Base-by-base conservation (phyloP, 23 tunicate species). In the Halocynthia roretzi region DNA sequence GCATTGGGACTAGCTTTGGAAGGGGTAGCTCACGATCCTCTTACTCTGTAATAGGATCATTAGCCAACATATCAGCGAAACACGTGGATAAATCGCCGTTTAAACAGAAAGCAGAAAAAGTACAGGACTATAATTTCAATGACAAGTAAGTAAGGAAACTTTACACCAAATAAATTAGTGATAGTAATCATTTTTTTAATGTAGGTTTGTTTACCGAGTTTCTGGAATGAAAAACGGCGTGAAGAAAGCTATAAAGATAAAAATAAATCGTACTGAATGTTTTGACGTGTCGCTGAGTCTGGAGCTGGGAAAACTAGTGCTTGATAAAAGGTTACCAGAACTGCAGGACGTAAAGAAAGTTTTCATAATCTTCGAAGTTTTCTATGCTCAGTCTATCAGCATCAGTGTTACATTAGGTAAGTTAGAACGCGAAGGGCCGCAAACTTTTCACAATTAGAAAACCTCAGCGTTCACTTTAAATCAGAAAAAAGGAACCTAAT, bases 341-440 rank as follows among this genome's bases (percentile, higher is more conserved):
- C 49, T 90, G 72, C 66, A 67, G 54, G 83, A 79, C 61, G 90
- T 77, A 19, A 90, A 85, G 58, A 90, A 90, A 70, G n/a, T 90
- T 9, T 90, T 73, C 40, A 84, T 90, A 50, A 85, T 90, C 10
- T 90, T 67, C 64, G 97, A 85, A 71, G 84, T 90, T 52, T 90
- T 76, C 53, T 90, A 85, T 71, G 97, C 97, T 6, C 83, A 85
- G 20, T 85, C 90, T 21, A 80, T 85, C 67, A 90, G 97, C 80
- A 90, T 90, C 76, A 90, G 97, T 51, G 97, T 90, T 2, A 90
- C 97, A 11, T 85, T 90, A 53, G 97, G 97, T 90, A 56, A 82
- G 92, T 18, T 23, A 8, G 44, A 31, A 31, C 44, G 4, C 44
- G 44, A 31, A 31, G 44, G 44, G 44, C 4, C 44, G 4, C 1